Conservation (phyloP, 2,888 invertebrate species). For the Tipula unca region DNA sequence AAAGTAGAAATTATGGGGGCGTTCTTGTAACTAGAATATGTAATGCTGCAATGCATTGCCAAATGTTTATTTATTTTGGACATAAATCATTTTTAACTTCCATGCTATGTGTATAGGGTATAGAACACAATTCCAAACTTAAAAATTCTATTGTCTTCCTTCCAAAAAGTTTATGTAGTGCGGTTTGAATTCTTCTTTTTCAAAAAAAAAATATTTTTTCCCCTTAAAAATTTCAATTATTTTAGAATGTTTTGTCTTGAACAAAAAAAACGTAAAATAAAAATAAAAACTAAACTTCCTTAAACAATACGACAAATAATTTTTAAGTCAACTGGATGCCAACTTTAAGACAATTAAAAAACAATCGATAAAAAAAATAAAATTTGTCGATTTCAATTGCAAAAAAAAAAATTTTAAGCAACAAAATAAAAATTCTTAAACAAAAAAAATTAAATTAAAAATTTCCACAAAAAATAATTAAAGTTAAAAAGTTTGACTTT, state of each 20-base stretch:
- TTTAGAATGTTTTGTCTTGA: not conserved
- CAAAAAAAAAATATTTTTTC: not conserved
- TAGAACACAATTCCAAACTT: too few species aligned
- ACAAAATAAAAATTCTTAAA: not conserved
- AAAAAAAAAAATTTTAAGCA: not conserved
- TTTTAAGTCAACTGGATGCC: not conserved
- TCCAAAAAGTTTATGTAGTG: not conserved
- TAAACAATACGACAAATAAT: not conserved
- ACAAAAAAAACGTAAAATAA: not conserved
- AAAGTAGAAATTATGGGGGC: too few species aligned
- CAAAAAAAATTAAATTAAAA: not conserved
- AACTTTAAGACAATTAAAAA: not conserved
- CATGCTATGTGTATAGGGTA: too few species aligned
- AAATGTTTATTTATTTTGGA: too few species aligned
- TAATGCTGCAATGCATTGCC: too few species aligned
- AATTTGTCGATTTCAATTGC: not conserved
- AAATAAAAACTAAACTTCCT: not conserved
- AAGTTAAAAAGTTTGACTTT: not conserved
- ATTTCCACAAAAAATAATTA: not conserved
- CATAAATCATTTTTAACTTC: too few species aligned
- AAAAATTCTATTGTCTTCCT: not conserved
- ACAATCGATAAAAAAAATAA: not conserved
- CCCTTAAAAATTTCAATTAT: not conserved
- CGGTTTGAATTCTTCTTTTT: not conserved
- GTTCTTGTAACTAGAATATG: too few species aligned